Evolutionary conservation across 2,888 invertebrate species (phyloP), one percentile per base, ranked within the genome.

Genomic region (Allygus modestus): DNA sequence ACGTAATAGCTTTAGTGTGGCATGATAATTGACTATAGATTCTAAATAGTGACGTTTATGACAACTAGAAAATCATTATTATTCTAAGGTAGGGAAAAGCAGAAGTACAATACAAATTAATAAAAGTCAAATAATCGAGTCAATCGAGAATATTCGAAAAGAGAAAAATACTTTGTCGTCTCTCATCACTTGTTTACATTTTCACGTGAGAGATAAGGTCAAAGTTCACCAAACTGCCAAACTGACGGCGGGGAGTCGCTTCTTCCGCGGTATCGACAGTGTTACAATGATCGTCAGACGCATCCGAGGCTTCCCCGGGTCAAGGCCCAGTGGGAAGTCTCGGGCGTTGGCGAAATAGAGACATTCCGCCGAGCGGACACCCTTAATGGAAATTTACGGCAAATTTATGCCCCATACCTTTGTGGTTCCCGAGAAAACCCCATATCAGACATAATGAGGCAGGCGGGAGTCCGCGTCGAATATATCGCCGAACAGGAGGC

Each of bases 371-470:
- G 37, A 37, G 71, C 41, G 20, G 46, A 28, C 73, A 37, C 46
- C 77, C 77, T 77, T 77, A 77, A 77, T 77, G 77, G 77, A 77
- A 77, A 77, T 77, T 77, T 77, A 77, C 17, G 77, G 77, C 77
- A 77, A 77, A 77, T 51, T 75, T 75, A 75, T 75, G 73, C 73
- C 43, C 73, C 73, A 51, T 46, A 28, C 77, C 15, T 77, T 51
- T 77, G 43, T 77, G 77, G 46, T 17, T 77, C 77, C 77, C 41
- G 46, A 77, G 77, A 51, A 71, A 77, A 77, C 17, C 41, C 51
- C 77, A 46, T 77, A 77, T 77, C 77, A 41, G 77, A 77, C 41
- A 46, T 77, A 77, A 77, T 77, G 46, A 46, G 77, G 28, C 31
- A 28, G 23, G 77, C 31, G 77, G 73, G 73, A 37, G 41, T 5